phyloP scores from a whole-genome alignment of 2,113 vertebrate genomes.

The Pogonocichla stellata region DNA sequence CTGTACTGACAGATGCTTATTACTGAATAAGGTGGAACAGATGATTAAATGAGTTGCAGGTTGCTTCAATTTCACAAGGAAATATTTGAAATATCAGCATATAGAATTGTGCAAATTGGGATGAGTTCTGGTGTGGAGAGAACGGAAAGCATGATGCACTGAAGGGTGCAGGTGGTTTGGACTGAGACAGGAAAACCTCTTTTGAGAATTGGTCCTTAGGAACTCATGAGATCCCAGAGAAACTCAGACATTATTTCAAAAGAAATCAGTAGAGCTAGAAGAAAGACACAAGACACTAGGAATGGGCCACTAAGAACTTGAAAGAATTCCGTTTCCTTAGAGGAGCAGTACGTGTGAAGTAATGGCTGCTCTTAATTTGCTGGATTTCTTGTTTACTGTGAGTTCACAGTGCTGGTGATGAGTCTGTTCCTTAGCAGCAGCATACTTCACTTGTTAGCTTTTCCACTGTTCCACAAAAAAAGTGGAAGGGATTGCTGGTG shows the following conservation, averaged over 20 bases:
- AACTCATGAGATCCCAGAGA: not conserved
- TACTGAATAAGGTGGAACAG: not conserved
- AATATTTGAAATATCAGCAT: not conserved
- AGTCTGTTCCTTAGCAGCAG: not conserved
- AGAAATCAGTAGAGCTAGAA: not conserved
- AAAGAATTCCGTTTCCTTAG: not conserved
- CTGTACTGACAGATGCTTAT: not conserved
- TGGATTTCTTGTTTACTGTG: not conserved
- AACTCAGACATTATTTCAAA: not conserved
- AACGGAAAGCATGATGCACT: accelerated
- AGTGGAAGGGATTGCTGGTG: not conserved
- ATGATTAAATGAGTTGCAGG: not conserved
- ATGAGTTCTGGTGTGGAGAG: not conserved
- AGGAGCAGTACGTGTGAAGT: not conserved
- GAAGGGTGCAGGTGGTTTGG: not conserved
- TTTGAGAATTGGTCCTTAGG: not conserved
- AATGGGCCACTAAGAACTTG: not conserved
- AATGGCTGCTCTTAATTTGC: not conserved
- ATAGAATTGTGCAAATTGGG: not conserved
- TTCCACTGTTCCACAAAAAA: not conserved
- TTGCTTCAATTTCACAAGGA: not conserved
- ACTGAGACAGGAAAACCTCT: not conserved
- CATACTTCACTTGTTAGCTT: not conserved
- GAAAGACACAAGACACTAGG: not conserved
- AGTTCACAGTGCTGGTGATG: not conserved